phyloP scores from a whole-genome alignment of 2,113 vertebrate genomes.

The Daphoenositta chrysoptera region DNA sequence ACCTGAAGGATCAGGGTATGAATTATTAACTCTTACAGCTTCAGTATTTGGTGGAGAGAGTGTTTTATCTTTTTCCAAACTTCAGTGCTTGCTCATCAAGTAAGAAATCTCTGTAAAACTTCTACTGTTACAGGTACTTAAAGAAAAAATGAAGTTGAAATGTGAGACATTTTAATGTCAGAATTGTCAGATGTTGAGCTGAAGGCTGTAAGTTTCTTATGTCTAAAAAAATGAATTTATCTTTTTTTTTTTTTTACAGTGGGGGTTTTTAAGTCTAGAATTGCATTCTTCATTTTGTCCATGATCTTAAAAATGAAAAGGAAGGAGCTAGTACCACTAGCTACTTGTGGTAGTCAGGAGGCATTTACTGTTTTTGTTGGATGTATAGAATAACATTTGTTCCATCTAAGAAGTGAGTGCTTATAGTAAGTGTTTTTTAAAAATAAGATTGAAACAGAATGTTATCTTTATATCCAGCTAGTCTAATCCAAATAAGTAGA shows the following conservation, averaged over 20 bases:
- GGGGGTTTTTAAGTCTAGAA: rapidly evolving
- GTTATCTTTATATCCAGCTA: background rate
- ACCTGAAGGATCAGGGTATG: background rate
- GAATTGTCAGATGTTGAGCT: background rate
- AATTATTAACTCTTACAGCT: background rate
- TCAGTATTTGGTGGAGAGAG: background rate
- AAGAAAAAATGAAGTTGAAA: background rate
- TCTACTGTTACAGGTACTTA: background rate
- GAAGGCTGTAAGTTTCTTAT: background rate
- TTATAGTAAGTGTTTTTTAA: background rate
- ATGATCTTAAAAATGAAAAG: background rate
- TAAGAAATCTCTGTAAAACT: background rate
- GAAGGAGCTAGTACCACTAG: background rate
- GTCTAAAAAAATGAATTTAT: background rate
- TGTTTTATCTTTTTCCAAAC: background rate
- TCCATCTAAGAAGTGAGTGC: background rate
- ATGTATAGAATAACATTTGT: background rate
- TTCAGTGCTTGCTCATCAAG: background rate
- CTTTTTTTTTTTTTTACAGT: rapidly evolving
- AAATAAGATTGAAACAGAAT: background rate
- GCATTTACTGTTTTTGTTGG: background rate
- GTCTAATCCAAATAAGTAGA: background rate
- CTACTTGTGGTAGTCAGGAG: background rate
- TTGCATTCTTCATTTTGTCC: background rate
- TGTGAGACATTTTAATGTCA: background rate